phyloP scores from a whole-genome alignment of 2,797 vertebrate species.

The Phalanger gymnotis region DNA sequence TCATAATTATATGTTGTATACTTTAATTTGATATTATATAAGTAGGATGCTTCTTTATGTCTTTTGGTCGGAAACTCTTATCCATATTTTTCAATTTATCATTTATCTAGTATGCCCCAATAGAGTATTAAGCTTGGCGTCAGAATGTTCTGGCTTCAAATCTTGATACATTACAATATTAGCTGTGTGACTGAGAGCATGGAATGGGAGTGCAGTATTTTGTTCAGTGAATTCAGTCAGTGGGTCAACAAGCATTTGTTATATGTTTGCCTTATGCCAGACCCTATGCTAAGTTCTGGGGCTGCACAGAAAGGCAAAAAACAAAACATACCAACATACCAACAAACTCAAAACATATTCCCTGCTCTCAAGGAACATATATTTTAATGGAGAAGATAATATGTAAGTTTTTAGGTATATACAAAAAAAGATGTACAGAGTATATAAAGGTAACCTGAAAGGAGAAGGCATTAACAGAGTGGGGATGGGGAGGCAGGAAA shows the following conservation, averaged over 20 bases:
- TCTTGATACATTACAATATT: background rate
- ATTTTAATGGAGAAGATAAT: background rate
- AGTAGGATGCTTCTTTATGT: background rate
- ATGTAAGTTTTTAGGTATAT: background rate
- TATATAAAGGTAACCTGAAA: background rate
- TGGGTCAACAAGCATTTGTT: background rate
- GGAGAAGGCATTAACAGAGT: background rate
- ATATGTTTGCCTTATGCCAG: background rate
- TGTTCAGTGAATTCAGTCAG: background rate
- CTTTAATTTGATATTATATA: background rate
- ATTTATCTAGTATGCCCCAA: background rate
- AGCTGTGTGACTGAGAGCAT: background rate
- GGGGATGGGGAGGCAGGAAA: background rate
- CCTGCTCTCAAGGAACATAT: background rate
- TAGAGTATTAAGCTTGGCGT: background rate
- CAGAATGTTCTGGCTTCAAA: background rate
- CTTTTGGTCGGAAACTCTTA: background rate
- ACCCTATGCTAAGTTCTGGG: background rate
- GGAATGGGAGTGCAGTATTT: background rate
- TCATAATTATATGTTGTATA: background rate
- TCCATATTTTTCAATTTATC: background rate
- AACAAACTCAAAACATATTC: background rate
- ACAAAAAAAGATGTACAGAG: background rate
- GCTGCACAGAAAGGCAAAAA: background rate
- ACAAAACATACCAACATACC: background rate